A percentile compares a stretch with the other conserved stretches of the same genome.
phyloP scores from a whole-genome alignment of 2,888 invertebrate species.

The Sphinx pinastri region DNA sequence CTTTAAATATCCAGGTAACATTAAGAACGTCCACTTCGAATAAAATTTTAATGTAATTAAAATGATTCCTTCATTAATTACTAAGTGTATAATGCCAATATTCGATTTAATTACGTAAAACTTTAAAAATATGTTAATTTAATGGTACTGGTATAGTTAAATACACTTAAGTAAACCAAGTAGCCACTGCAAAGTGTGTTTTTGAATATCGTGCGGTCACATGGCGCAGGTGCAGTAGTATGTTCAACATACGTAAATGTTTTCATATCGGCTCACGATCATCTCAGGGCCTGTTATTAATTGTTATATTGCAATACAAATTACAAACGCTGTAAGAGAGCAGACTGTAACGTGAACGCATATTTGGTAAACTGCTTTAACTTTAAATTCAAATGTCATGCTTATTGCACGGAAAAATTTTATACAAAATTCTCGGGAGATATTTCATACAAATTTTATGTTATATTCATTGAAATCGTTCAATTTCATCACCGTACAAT shows the following conservation, averaged over 20 bases:
- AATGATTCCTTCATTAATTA: neutral
- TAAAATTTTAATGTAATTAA: slow-evolving; percentile 7
- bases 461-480: neutral
- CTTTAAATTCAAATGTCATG: neutral
- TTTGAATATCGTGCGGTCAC: slow-evolving; percentile 14
- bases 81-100: neutral
- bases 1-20: slow-evolving; percentile 2
- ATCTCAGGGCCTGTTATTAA: slow-evolving; percentile 11
- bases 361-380: neutral
- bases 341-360: neutral
- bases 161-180: neutral
- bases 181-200: slow-evolving; percentile 5
- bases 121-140: neutral
- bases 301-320: neutral
- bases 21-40: neutral
- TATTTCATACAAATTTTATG: neutral
- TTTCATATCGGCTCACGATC: slow-evolving; percentile 17
- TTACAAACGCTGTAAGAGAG: slow-evolving; percentile 15
- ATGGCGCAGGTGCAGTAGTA: slow-evolving; percentile 30
- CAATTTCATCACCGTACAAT: too few relatives aligned
- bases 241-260: slow-evolving; percentile 9
- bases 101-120: slow-evolving; percentile 1
- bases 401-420: neutral
- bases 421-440: neutral
- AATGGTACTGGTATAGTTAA: neutral